phyloP scores from a whole-genome alignment of 2,797 vertebrate species.

The Gephyroberyx darwinii region DNA sequence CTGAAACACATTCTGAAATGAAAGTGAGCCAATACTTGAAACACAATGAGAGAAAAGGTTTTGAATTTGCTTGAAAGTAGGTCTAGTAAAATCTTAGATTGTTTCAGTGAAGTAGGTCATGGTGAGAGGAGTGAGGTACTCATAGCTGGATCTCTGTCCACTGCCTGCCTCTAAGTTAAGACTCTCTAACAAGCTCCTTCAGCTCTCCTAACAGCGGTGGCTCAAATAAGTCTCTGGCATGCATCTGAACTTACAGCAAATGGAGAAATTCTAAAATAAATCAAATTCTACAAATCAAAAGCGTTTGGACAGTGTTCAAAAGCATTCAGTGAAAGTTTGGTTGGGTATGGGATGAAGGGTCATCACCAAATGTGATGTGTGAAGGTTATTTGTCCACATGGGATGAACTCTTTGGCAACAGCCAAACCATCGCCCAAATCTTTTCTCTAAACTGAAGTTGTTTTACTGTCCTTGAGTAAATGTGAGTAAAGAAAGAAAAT shows the following conservation, averaged over 20 bases:
- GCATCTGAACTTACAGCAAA: not conserved
- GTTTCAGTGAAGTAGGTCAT: conserved; percentile 45
- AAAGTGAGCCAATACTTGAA: conserved; percentile 23
- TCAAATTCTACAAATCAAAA: not conserved
- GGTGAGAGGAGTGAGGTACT: conserved; percentile 9
- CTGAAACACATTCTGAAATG: conserved; percentile 6
- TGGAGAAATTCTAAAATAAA: not conserved
- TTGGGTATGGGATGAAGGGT: not conserved
- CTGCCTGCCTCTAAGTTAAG: conserved; percentile 1
- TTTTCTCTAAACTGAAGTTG: too few relatives aligned
- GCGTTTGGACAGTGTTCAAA: not conserved
- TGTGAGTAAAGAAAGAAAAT: too few relatives aligned
- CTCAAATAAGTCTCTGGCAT: conserved; percentile 11
- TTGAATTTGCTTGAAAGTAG: conserved; percentile 34
- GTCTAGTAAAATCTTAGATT: conserved; percentile 37
- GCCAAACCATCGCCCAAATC: too few relatives aligned
- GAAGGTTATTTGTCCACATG: too few relatives aligned
- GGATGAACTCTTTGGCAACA: too few relatives aligned
- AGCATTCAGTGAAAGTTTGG: not conserved
- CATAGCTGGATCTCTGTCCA: conserved; percentile 23
- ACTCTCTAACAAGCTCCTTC: conserved; percentile 30
- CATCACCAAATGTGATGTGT: too few relatives aligned
- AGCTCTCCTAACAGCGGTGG: conserved; percentile 7
- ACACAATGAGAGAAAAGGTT: conserved; percentile 22
- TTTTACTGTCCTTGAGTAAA: too few relatives aligned